These are phyloP conservation scores for Pseudocheirus occidentalis DNA, from an alignment of 2,797 vertebrate genomes.

Conservation along the genomic window DNA sequence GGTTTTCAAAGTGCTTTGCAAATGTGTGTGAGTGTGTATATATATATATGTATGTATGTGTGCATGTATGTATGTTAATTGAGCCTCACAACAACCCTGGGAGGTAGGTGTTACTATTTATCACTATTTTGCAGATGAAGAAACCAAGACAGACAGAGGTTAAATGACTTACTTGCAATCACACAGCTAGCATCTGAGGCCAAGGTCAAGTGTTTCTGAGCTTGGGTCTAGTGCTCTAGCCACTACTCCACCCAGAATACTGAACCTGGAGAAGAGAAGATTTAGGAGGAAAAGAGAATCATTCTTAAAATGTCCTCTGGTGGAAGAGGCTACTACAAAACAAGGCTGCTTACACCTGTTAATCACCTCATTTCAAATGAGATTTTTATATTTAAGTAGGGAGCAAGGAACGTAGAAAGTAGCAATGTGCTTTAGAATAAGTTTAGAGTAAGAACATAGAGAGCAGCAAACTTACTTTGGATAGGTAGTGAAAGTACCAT, in stretches of 20 bases:
- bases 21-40: not conserved
- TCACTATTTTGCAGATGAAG: not conserved
- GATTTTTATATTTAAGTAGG: not conserved
- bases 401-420: not conserved
- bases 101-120: not conserved
- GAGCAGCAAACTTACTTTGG: not conserved
- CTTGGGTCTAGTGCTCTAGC: not conserved
- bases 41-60: too few relatives aligned
- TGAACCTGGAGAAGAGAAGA: not conserved
- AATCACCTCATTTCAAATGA: not conserved
- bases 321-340: not conserved
- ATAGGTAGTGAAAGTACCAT: not conserved
- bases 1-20: not conserved
- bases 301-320: not conserved
- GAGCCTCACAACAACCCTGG: not conserved
- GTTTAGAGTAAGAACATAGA: not conserved
- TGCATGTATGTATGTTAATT: not conserved
- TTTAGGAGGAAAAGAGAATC: not conserved
- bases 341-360: not conserved
- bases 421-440: not conserved
- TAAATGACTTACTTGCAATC: not conserved
- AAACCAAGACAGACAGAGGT: not conserved
- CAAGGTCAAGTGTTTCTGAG: not conserved
- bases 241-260: not conserved
- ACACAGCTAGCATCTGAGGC: not conserved